Evolutionary conservation across 2,888 invertebrate species (phyloP), one percentile per base, ranked within the genome.

Genomic region (Sceliomorpha sp.): DNA sequence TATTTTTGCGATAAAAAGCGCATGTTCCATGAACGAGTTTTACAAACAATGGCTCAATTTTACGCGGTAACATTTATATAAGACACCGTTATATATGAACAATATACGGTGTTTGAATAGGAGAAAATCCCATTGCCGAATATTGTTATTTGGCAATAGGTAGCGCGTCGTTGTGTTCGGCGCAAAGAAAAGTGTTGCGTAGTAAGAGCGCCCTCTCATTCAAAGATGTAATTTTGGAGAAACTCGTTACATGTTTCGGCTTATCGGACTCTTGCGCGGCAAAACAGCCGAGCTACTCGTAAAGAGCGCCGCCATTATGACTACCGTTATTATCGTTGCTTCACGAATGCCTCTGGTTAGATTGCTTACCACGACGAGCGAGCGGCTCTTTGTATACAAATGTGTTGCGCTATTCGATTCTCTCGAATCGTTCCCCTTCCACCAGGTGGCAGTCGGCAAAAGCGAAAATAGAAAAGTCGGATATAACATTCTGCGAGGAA

Each of bases 241-340:
- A 70, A 68, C 55, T 60, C 68, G 55, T 72, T 75, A 72, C 53
- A 60, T 29, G 64, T 14, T 32, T 44, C 47, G 62, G 68, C 60
- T 73, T 74, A 75, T 72, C 70, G 64, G 60, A 51, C 63, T 63
- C 60, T 62, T 58, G 51, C 39, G 48, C 26, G 26, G 27, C 42
- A 27, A 27, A 42, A 42, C 14, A 27, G 42, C 40, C 50, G 55
- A 20, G 45, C 45, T 26, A 53, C 55, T 58, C 56, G 68, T 58
- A 69, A 62, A 69, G 58, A 62, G 69, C 48, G 40, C 39, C 50
- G 45, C 45, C 58, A 42, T 69, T 69, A 68, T 32, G 50, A 36
- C 17, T 10, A 29, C 34, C 36, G 51, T 68, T 67, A 62, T 56
- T 56, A 56, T 56, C 36, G 55, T 60, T 62, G 68, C 56, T 68